Evolutionary conservation across 2,797 vertebrate genomes (phyloP).

Genomic region (Labroides dimidiatus): DNA sequence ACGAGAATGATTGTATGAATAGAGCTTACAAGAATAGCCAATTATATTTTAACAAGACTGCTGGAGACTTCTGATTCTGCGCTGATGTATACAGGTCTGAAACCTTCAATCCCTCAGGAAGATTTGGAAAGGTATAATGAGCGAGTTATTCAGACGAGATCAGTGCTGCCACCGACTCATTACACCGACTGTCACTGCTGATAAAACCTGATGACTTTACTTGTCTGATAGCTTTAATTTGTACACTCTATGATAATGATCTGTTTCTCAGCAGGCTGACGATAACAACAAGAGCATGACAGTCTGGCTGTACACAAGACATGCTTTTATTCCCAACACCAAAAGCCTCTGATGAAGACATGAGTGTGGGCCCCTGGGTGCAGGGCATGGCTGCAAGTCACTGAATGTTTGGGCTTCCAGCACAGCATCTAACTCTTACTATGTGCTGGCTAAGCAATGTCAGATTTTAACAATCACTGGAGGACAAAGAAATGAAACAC

Average conservation of each 20-base stretch:
- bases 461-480: too few species aligned
- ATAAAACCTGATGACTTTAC: constrained; percentile 48
- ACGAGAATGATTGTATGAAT: constrained; percentile 40
- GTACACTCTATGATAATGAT: constrained; percentile 24
- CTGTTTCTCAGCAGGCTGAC: constrained; percentile 1
- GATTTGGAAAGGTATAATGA: constrained; percentile 59
- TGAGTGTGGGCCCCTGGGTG: too few species aligned
- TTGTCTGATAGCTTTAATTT: constrained; percentile 36
- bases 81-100: constrained; percentile 56
- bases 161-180: constrained; percentile 31
- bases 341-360: too few species aligned
- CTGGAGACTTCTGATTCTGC: constrained; percentile 47
- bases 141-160: constrained; percentile 51
- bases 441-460: too few species aligned
- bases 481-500: too few species aligned
- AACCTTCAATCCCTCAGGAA: constrained; percentile 47
- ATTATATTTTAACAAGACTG: constrained; percentile 68
- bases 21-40: constrained; percentile 59
- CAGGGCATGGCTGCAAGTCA: too few species aligned
- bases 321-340: too few species aligned
- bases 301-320: background rate
- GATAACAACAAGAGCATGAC: background rate
- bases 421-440: too few species aligned
- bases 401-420: too few species aligned
- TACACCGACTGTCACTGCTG: constrained; percentile 44